Conservation (phyloP, 1,140 invertebrate genomes). For the Gonioctena quinquepunctata region DNA sequence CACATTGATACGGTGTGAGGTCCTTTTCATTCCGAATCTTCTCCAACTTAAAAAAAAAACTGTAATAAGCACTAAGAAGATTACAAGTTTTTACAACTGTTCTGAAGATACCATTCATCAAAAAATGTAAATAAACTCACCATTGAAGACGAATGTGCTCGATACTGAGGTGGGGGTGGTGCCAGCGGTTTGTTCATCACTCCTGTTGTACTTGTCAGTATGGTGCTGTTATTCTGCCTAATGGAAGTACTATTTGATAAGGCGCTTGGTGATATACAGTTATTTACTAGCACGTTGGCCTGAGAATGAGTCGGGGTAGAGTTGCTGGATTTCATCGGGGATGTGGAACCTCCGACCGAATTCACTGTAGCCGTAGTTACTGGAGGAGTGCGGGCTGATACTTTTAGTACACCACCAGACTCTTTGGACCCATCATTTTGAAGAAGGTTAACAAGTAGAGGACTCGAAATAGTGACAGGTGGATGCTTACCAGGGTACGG, state of each 20-base stretch:
- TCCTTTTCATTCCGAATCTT: too few species aligned
- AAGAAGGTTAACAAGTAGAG: constrained; percentile 87
- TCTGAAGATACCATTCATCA: too few species aligned
- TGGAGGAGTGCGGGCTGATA: neutral
- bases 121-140: constrained; percentile 16
- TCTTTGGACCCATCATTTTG: constrained; percentile 75
- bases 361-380: constrained; percentile 7
- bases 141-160: constrained; percentile 14
- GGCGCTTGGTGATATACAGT: constrained; percentile 44
- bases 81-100: too few species aligned
- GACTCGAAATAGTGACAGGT: constrained; percentile 78
- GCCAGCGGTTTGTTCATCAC: constrained; percentile 15
- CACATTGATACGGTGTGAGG: too few species aligned
- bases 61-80: too few species aligned
- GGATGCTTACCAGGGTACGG: constrained; percentile 57
- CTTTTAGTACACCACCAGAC: constrained; percentile 5
- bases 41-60: too few species aligned
- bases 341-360: neutral
- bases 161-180: constrained; percentile 23
- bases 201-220: constrained; percentile 31
- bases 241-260: constrained; percentile 38
- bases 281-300: constrained; percentile 35
- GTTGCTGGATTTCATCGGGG: constrained; percentile 13
- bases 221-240: constrained; percentile 33
- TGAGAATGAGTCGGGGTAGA: constrained; percentile 26